These are phyloP conservation scores for Cyclopterus lumpus DNA, from an alignment of 2,797 vertebrate species.

Conservation along the genomic window DNA sequence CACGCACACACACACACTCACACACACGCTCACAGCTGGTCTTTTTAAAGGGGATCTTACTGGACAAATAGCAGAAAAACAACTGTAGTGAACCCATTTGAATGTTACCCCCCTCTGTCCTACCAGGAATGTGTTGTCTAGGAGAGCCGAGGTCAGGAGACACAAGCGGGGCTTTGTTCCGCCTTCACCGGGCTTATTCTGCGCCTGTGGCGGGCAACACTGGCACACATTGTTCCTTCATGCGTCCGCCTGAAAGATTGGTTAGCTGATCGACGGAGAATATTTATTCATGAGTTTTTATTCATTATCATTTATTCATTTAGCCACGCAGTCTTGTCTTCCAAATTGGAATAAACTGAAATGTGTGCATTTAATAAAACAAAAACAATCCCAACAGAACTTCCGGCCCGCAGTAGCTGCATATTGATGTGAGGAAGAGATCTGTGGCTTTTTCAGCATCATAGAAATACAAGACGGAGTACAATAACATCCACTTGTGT, in stretches of 20 bases:
- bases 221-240: constrained; percentile 65
- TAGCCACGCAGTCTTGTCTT: constrained; percentile 17
- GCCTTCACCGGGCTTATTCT: constrained; percentile 56
- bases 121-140: constrained; percentile 77
- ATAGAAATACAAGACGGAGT: constrained; percentile 40
- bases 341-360: constrained; percentile 28
- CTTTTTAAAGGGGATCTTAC: constrained; percentile 60
- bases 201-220: constrained; percentile 64
- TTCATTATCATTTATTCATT: background rate
- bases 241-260: constrained; percentile 59
- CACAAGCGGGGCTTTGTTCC: constrained; percentile 79
- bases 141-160: constrained; percentile 73
- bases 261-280: constrained; percentile 52
- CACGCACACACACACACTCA: constrained; percentile 1
- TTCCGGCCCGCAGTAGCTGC: constrained; percentile 4
- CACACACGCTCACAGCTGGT: constrained; percentile 26
- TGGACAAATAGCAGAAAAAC: constrained; percentile 73
- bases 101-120: constrained; percentile 67
- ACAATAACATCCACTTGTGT: constrained; percentile 52
- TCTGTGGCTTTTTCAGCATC: constrained; percentile 19
- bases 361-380: constrained; percentile 17
- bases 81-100: constrained; percentile 61
- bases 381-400: constrained; percentile 9
- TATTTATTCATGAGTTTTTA: constrained; percentile 59
- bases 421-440: constrained; percentile 19